Evolutionary conservation across 2,113 vertebrate genomes (phyloP).

Genomic region (Etheostoma spectabile): DNA sequence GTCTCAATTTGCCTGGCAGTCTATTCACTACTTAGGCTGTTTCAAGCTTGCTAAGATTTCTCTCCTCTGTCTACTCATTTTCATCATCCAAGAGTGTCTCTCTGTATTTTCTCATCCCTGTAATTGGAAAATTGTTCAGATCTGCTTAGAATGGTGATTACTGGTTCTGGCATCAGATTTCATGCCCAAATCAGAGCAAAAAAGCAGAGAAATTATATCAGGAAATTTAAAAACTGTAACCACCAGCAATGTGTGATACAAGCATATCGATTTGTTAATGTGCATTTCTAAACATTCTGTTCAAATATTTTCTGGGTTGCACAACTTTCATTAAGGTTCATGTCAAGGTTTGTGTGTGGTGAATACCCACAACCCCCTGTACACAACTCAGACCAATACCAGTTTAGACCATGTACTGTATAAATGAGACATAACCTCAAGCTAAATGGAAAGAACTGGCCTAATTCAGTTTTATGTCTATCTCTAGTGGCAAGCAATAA

Average conservation of each 20-base stretch:
- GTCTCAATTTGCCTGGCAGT: background rate
- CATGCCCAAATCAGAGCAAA: background rate
- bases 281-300: background rate
- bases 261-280: constrained; percentile 15
- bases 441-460: constrained; percentile 32
- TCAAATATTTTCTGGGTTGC: background rate
- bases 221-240: constrained; percentile 29
- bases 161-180: constrained; percentile 31
- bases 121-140: constrained; percentile 51
- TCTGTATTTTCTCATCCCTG: constrained; percentile 24
- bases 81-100: constrained; percentile 24
- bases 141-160: constrained; percentile 45
- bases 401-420: constrained; percentile 6
- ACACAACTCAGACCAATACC: constrained; percentile 7
- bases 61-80: constrained; percentile 28
- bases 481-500: constrained; percentile 37
- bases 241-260: background rate
- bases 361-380: constrained; percentile 23
- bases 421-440: constrained; percentile 7
- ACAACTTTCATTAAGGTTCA: background rate
- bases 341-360: background rate
- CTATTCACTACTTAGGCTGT: constrained; percentile 1
- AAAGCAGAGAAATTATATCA: background rate
- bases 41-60: constrained; percentile 30
- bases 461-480: constrained; percentile 45